phyloP scores from a whole-genome alignment of 2,888 invertebrate genomes.

The Apomyelois bistriatella region DNA sequence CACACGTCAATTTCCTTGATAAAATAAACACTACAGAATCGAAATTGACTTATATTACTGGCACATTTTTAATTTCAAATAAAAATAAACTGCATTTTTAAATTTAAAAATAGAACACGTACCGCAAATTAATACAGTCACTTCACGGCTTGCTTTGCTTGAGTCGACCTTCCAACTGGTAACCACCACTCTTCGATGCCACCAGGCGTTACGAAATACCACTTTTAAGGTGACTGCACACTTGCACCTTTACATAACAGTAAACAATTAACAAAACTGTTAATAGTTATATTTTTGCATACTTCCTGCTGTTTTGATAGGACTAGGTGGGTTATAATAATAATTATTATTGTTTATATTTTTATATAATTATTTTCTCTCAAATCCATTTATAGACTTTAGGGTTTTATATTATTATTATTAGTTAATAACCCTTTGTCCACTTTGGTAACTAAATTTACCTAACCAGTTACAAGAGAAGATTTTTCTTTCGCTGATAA shows the following conservation, averaged over 20 bases:
- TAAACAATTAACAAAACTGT: too few relatives aligned
- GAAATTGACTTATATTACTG: background rate
- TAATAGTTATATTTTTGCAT: too few relatives aligned
- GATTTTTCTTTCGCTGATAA: too few relatives aligned
- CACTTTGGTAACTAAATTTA: too few relatives aligned
- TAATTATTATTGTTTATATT: too few relatives aligned
- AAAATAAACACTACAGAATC: background rate
- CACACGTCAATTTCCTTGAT: background rate
- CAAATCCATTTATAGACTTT: too few relatives aligned
- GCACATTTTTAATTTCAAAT: background rate
- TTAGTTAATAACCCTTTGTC: too few relatives aligned
- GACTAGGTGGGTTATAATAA: too few relatives aligned
- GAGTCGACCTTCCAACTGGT: constrained; percentile 13
- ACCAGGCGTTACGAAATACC: constrained; percentile 5
- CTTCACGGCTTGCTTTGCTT: constrained; percentile 11
- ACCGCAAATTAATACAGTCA: constrained; percentile 13
- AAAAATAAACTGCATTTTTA: background rate
- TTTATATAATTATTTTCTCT: too few relatives aligned
- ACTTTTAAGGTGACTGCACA: background rate
- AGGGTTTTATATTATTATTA: too few relatives aligned
- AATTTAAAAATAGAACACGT: constrained; percentile 11
- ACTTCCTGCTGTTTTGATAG: too few relatives aligned
- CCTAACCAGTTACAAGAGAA: too few relatives aligned
- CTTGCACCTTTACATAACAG: background rate
- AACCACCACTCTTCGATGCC: constrained; percentile 10